Evolutionary conservation across 2,113 vertebrate genomes (phyloP).

Genomic region (Nesoenas mayeri): DNA sequence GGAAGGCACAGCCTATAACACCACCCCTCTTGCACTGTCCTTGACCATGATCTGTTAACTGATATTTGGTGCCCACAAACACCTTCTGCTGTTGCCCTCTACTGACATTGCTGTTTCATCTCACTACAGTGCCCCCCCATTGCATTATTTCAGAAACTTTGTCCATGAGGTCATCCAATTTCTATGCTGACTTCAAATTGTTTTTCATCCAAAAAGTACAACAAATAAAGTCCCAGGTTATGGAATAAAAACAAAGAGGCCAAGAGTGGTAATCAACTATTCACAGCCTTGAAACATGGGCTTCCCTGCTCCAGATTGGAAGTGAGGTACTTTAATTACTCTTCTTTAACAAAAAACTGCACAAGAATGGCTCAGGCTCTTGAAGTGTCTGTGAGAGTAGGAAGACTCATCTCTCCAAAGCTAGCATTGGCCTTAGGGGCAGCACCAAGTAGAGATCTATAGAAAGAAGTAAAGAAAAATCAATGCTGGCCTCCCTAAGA

Average conservation of each 20-base stretch:
- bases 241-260: neutral
- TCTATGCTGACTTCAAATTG: neutral
- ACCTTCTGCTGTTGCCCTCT: neutral
- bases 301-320: neutral
- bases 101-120: neutral
- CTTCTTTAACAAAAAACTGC: neutral
- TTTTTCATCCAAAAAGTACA: neutral
- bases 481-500: neutral
- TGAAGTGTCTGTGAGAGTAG: neutral
- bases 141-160: neutral
- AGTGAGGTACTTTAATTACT: neutral
- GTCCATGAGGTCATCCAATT: neutral
- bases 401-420: neutral
- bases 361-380: fast-evolving
- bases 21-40: neutral
- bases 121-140: neutral
- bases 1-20: neutral
- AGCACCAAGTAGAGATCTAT: neutral
- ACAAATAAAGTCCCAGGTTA: neutral
- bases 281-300: neutral
- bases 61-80: neutral
- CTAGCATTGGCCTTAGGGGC: neutral
- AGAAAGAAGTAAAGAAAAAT: neutral
- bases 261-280: neutral
- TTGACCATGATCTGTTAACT: neutral